Percentiles rank a stretch among this genome's conserved stretches.
These are phyloP conservation scores for Drosophila mimica DNA, from an alignment of 2,888 invertebrate genomes.

Conservation along the genomic window DNA sequence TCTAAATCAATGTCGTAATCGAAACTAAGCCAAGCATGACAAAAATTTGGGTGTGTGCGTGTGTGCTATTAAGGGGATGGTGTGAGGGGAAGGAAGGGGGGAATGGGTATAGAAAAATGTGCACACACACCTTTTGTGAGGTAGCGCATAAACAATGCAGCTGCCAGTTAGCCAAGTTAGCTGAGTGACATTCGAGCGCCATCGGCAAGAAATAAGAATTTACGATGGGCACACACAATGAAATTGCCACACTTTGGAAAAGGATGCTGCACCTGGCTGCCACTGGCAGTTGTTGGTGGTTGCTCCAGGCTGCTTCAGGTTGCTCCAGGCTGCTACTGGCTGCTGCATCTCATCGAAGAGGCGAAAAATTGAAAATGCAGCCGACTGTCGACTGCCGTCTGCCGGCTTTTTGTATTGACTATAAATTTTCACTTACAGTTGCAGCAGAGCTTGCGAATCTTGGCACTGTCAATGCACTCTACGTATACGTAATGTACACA, in stretches of 20 bases:
- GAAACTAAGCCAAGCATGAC: slow-evolving; percentile 11
- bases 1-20: slow-evolving; percentile 25
- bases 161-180: slow-evolving; percentile 54
- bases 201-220: slow-evolving; percentile 64
- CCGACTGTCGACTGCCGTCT: slow-evolving; percentile 16
- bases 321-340: not conserved
- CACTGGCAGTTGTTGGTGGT: slow-evolving; percentile 9
- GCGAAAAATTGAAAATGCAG: slow-evolving; percentile 53
- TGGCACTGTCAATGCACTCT: slow-evolving; percentile 55
- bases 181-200: slow-evolving; percentile 54
- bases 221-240: slow-evolving; percentile 77
- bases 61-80: slow-evolving; percentile 50
- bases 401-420: slow-evolving; percentile 57
- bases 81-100: not conserved
- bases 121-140: slow-evolving; percentile 54
- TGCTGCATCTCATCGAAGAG: slow-evolving; percentile 25
- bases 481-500: slow-evolving; percentile 49
- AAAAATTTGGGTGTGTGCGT: slow-evolving; percentile 55
- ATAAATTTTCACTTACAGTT: slow-evolving; percentile 74
- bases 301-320: not conserved
- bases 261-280: slow-evolving; percentile 9
- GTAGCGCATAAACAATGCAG: slow-evolving; percentile 72
- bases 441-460: slow-evolving; percentile 44
- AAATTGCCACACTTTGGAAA: slow-evolving; percentile 66
- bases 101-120: slow-evolving; percentile 30